A percentile compares a stretch with the other conserved stretches of the same genome.
phyloP scores from a whole-genome alignment of 2,888 invertebrate species.

The Drosophila lacicola region DNA sequence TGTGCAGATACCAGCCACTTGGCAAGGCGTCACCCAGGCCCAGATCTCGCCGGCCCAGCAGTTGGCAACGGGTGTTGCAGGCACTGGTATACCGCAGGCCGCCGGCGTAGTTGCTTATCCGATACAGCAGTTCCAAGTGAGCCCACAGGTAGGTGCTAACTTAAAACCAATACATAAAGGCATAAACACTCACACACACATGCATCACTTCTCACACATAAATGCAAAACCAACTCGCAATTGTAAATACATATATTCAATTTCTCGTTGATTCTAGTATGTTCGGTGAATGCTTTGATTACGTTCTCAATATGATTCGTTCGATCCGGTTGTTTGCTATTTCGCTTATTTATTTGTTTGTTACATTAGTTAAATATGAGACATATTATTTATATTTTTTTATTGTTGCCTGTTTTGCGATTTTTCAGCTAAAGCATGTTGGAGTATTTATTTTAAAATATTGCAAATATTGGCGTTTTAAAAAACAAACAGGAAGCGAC shows the following conservation, averaged over 20 bases:
- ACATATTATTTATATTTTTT: slow-evolving; percentile 15
- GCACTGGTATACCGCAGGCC: slow-evolving; percentile 90
- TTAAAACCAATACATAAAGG: slow-evolving; percentile 17
- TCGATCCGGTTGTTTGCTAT: slow-evolving; percentile 33
- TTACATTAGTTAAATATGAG: slow-evolving; percentile 12
- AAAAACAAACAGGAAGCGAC: neutral
- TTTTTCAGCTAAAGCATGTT: slow-evolving; percentile 26
- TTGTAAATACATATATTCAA: slow-evolving; percentile 28
- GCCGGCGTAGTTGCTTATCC: slow-evolving; percentile 95
- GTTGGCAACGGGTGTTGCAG: slow-evolving; percentile 88
- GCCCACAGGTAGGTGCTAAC: slow-evolving; percentile 85
- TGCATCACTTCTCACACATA: slow-evolving; percentile 14
- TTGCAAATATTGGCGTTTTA: neutral
- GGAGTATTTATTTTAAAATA: slow-evolving; percentile 10
- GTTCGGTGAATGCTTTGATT: slow-evolving; percentile 62
- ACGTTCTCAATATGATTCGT: slow-evolving; percentile 41
- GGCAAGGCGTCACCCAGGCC: slow-evolving; percentile 91
- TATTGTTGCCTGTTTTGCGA: slow-evolving; percentile 33
- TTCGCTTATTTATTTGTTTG: slow-evolving; percentile 38
- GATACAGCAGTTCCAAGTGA: slow-evolving; percentile 96
- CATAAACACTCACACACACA: slow-evolving; percentile 10
- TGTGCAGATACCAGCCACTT: slow-evolving; percentile 92
- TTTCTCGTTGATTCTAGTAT: slow-evolving; percentile 48
- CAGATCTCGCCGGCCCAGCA: slow-evolving; percentile 89
- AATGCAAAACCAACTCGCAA: slow-evolving; percentile 9